These are phyloP conservation scores for Mellivora capensis DNA, from an alignment of 2,113 vertebrate genomes.

Conservation along the genomic window DNA sequence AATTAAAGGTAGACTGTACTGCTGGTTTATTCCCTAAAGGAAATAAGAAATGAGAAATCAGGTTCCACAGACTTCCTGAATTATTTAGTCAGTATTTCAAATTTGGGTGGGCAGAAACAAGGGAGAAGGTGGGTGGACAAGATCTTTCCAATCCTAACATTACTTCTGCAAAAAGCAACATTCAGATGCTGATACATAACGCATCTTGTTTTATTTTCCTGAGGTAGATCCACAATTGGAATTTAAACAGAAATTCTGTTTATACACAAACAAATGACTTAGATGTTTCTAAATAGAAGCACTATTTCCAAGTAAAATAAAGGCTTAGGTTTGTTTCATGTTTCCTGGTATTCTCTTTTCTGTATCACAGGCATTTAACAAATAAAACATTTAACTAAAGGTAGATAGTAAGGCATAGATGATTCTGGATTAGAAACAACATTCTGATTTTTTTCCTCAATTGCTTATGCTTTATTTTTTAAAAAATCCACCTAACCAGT, in stretches of 20 bases:
- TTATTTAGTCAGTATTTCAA: slow-evolving; percentile 20
- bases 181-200: neutral
- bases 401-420: neutral
- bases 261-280: slow-evolving; percentile 15
- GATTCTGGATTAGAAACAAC: neutral
- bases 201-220: slow-evolving; percentile 23
- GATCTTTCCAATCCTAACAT: neutral
- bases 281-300: slow-evolving; percentile 8
- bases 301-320: slow-evolving; percentile 38
- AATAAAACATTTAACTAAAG: slow-evolving; percentile 27
- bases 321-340: neutral
- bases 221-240: neutral
- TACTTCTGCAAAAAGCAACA: slow-evolving; percentile 11
- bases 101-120: neutral
- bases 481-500: neutral
- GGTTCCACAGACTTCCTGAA: neutral
- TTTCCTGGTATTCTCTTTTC: slow-evolving; percentile 18
- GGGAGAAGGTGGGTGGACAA: neutral
- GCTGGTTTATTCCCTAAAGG: slow-evolving; percentile 6
- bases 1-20: slow-evolving; percentile 78
- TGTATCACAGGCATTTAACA: neutral
- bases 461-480: slow-evolving; percentile 11
- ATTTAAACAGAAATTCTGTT: slow-evolving; percentile 39
- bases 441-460: slow-evolving; percentile 15
- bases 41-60: slow-evolving; percentile 44